These are phyloP conservation scores for Fragum sueziense DNA, from an alignment of 2,888 invertebrate species.

Conservation along the genomic window DNA sequence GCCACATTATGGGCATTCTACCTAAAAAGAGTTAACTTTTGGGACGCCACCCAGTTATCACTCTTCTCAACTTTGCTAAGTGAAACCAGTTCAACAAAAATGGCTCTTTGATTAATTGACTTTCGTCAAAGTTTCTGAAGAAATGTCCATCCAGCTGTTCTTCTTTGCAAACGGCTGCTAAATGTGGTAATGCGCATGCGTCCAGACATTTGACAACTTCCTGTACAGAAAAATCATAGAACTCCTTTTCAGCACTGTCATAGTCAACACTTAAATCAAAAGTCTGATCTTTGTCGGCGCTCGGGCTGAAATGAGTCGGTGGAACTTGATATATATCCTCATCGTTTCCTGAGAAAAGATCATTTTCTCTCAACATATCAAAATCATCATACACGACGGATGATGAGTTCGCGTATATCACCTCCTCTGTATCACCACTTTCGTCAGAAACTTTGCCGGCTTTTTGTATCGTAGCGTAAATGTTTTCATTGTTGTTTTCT, in stretches of 20 bases:
- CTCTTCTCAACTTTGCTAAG: constrained; percentile 45
- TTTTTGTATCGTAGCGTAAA: neutral
- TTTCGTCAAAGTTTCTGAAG: constrained; percentile 43
- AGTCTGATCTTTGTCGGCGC: neutral
- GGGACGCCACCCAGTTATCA: constrained; percentile 52
- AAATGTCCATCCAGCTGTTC: constrained; percentile 57
- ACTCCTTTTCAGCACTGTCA: constrained; percentile 7
- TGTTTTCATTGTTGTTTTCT: neutral
- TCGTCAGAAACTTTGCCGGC: neutral
- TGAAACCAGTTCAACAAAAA: constrained; percentile 53
- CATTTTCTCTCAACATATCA: constrained; percentile 9
- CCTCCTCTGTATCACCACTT: neutral
- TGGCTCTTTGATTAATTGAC: constrained; percentile 45
- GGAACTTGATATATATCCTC: constrained; percentile 13
- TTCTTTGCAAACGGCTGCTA: constrained; percentile 51
- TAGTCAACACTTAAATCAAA: neutral
- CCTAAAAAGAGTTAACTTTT: neutral
- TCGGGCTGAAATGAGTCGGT: neutral
- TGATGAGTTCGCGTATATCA: constrained; percentile 1
- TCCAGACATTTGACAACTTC: constrained; percentile 52
- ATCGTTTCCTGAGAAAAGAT: neutral
- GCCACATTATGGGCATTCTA: no score
- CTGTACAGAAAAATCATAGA: constrained; percentile 43
- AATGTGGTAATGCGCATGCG: constrained; percentile 52
- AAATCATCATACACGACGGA: constrained; percentile 1